A percentile compares a stretch with the other conserved stretches of the same genome.
phyloP scores from a whole-genome alignment of 2,113 vertebrate genomes.

The Dasyornis broadbenti region DNA sequence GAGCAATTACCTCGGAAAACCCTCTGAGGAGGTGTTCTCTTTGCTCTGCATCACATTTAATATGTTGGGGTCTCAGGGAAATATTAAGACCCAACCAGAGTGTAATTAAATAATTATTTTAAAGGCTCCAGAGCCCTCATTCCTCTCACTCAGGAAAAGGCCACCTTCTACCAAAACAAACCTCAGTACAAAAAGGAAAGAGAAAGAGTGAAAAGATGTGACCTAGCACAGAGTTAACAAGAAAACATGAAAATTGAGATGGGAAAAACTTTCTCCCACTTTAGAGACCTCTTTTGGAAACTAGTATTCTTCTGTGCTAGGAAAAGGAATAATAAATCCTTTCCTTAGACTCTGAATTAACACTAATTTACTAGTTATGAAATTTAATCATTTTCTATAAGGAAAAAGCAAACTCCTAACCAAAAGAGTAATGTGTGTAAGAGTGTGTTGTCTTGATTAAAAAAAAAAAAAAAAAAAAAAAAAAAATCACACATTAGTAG shows the following conservation, averaged over 20 bases:
- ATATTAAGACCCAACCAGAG: neutral
- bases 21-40: neutral
- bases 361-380: neutral
- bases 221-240: neutral
- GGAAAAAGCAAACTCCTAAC: neutral
- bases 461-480: too few species aligned
- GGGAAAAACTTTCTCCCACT: neutral
- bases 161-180: neutral
- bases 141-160: neutral
- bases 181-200: neutral
- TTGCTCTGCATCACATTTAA: neutral
- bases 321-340: neutral
- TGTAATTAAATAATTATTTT: neutral
- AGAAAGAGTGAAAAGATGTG: neutral
- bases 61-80: neutral
- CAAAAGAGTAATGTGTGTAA: neutral
- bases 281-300: neutral
- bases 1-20: neutral
- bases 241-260: neutral
- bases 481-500: neutral
- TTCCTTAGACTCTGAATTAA: neutral
- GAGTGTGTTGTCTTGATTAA: neutral
- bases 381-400: neutral
- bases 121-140: neutral
- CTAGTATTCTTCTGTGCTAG: neutral